Conservation (phyloP, 2,113 vertebrate species). For the Tragelaphus scriptus region DNA sequence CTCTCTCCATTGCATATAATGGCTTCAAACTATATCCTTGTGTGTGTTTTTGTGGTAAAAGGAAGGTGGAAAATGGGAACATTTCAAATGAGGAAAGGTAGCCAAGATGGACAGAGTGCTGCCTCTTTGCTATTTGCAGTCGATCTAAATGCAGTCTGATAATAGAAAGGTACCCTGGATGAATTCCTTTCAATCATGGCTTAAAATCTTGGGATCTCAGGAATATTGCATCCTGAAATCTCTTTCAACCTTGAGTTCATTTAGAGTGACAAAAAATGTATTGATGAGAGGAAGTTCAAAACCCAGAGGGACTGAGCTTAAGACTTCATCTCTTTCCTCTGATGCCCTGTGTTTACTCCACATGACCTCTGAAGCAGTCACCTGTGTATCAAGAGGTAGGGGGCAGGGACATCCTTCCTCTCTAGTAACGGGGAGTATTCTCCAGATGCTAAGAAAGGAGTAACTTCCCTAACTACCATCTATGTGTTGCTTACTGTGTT, state of each 20-base stretch:
- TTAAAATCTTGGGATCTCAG: background rate
- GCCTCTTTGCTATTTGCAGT: background rate
- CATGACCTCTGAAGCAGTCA: background rate
- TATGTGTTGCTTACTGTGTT: fast-evolving
- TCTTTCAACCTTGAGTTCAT: background rate
- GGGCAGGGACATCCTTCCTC: background rate
- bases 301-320: background rate
- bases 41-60: background rate
- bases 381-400: background rate
- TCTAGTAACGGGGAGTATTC: background rate
- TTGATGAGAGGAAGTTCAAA: background rate
- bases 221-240: background rate
- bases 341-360: background rate
- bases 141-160: background rate
- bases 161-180: background rate
- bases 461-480: background rate
- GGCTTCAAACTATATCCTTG: background rate
- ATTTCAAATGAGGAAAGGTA: background rate
- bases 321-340: background rate
- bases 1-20: background rate
- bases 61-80: background rate
- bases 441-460: background rate
- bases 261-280: background rate
- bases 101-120: background rate
- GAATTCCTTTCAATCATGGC: background rate